Evolutionary conservation across 1,140 invertebrate genomes (phyloP), one percentile per base, ranked within the genome.

Genomic region (Lasioglossum albipes): DNA sequence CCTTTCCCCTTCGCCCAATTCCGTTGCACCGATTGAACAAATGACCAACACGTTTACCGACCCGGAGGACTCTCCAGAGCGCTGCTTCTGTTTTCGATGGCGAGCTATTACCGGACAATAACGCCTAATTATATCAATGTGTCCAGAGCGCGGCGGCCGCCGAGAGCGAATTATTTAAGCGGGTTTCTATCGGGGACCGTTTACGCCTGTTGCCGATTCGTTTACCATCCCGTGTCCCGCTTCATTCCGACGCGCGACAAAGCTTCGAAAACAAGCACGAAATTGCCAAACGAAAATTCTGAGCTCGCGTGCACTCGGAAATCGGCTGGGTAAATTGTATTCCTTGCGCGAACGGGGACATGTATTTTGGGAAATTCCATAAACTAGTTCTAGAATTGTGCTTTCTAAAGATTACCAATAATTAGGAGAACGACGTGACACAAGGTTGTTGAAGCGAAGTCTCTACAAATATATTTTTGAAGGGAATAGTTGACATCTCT

Each of bases 81-180:
- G 16, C 59, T 7, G 57, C 57, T 36, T 7, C 10, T 36, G 41
- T 65, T 66, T 41, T 54, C 73, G n/a, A 41, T 66, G 52, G 13
- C 74, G 10, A 59, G 20, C 75, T 70, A 64, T 78, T 78, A 78
- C 7, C 57, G 67, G 2, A 71, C 66, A 78, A 71, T 64, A 78
- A 71, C 16, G 42, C 7, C 42, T 64, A 78, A 78, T 72, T 78
- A 64, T 49, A 70, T 66, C 45, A 22, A 41, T 22, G 49, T 42
- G 66, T 75, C n/a, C 73, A 52, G 5, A 16, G 2, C n/a, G 12
- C 31, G 10, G 10, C 20, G 6, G 6, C 3, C 31, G 54, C 4
- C 22, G 22, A 31, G 67, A 59, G 45, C n/a, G 65, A 76, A 76
- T 76, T 66, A 65, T 52, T 65, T 10, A 7, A 20, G 16, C 62